Base-by-base conservation (phyloP, 2,888 invertebrate genomes). In the Spialia ferax region DNA sequence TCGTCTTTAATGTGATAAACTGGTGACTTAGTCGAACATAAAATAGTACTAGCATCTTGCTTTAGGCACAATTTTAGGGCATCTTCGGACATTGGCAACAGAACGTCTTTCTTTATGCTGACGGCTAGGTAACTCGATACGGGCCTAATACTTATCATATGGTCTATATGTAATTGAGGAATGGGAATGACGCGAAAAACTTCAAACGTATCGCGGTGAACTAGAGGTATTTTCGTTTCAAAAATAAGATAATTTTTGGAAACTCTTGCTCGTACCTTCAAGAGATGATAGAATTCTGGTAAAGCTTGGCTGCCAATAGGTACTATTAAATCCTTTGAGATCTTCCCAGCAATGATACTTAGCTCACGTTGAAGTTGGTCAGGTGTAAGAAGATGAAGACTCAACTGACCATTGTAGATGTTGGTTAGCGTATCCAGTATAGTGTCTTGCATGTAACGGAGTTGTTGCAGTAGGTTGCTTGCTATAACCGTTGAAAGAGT, bases 221-320 rank as follows among this genome's bases (percentile, higher is more conserved):
- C 68, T 22, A 70, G 38, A 62, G 70, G 69, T 55, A 69, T 56
- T n/a, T 38, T 64, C 18, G 68, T 42, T 66, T 71, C 71, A 45
- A 71, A 68, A 15, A 71, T 60, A 10, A 71, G 60, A 26, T 65
- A 70, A 7, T 63, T 23, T 29, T 56, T 42, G n/a, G 66, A 60
- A 56, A 70, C 59, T 68, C 69, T 70, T 50, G 71, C 68, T 54
- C 69, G 70, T 0, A 69, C 67, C 29, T 69, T 69, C 13, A 72
- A 56, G 45, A 70, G 26, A 38, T 70, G 64, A 23, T 69, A 69
- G 4, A 71, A 18, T 20, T 2, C 20, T 15, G 48, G 48, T 20
- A 18, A 10, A 1, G 48, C 8, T 18, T 11, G 15, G 20, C 20
- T 48, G 8, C 20, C 48, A 18, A 48, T 10, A 18, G 48, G 20